phyloP scores from a whole-genome alignment of 2,888 invertebrate species.

The Caenorhabditis drosophilae region DNA sequence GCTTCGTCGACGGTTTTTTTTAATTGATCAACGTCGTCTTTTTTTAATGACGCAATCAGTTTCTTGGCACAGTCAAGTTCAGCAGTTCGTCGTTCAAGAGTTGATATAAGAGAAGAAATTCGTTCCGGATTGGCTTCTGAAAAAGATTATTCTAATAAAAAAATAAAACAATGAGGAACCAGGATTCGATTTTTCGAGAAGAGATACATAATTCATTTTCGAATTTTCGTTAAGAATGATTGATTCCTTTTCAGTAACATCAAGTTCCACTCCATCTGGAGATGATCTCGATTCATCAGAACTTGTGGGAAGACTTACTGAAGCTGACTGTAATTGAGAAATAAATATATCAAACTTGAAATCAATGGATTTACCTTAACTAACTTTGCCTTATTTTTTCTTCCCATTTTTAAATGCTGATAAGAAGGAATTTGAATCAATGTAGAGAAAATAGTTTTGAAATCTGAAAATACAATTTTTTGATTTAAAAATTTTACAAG shows the following conservation, averaged over 20 bases:
- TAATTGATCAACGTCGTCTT: not conserved
- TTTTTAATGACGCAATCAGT: not conserved
- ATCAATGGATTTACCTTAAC: not conserved
- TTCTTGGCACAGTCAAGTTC: not conserved
- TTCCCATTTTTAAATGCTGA: not conserved
- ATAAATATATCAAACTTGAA: too few relatives aligned
- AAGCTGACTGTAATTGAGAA: not conserved
- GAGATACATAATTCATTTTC: not conserved
- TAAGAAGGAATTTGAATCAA: too few relatives aligned
- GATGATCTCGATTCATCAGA: not conserved
- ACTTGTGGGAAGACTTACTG: not conserved
- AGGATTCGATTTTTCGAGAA: not conserved
- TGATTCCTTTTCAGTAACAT: not conserved
- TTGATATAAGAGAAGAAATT: not conserved
- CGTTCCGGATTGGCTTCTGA: not conserved
- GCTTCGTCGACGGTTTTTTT: too few relatives aligned
- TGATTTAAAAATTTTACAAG: too few relatives aligned
- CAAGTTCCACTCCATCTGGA: not conserved
- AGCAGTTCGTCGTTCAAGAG: not conserved
- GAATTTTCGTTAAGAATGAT: not conserved
- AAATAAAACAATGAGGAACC: not conserved
- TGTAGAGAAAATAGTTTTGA: too few relatives aligned
- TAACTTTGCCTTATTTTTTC: not conserved
- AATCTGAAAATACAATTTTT: too few relatives aligned
- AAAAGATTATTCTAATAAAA: not conserved